Evolutionary conservation across 2,888 invertebrate species (phyloP).

Genomic region (Petrophora chlorosata): DNA sequence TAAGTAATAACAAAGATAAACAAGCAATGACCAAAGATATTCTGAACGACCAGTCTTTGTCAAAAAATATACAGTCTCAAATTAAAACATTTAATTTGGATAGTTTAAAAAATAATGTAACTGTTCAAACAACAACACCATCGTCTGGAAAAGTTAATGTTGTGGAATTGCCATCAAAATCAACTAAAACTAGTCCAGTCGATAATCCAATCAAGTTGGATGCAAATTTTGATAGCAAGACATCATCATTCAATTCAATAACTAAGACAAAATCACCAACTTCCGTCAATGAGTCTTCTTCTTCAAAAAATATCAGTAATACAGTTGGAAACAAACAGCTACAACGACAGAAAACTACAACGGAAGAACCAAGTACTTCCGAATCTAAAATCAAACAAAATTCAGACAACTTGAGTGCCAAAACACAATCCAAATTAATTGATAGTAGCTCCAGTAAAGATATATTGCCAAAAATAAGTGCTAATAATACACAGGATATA

Average conservation of each 20-base stretch:
- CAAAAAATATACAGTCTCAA: slow-evolving; percentile 22
- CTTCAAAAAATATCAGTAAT: slow-evolving; percentile 19
- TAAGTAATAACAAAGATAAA: slow-evolving; percentile 14
- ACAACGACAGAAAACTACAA: slow-evolving; percentile 53
- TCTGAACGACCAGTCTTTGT: slow-evolving; percentile 9
- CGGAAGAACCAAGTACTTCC: slow-evolving; percentile 38
- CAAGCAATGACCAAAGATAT: background rate
- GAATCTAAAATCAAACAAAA: slow-evolving; percentile 31
- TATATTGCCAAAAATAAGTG: slow-evolving; percentile 36
- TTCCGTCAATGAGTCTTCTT: slow-evolving; percentile 1
- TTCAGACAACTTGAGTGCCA: slow-evolving; percentile 23
- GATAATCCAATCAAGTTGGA: slow-evolving; percentile 7
- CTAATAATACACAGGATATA: slow-evolving; percentile 31
- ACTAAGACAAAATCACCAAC: slow-evolving; percentile 18
- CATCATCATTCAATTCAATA: background rate
- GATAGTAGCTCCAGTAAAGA: slow-evolving; percentile 28
- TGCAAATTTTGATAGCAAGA: background rate
- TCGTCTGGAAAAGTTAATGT: slow-evolving; percentile 10
- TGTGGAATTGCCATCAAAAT: slow-evolving; percentile 8
- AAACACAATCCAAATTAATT: slow-evolving; percentile 24
- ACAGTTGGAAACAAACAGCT: slow-evolving; percentile 46
- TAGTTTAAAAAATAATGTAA: slow-evolving; percentile 12
- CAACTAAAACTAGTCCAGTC: slow-evolving; percentile 7
- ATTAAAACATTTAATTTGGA: slow-evolving; percentile 14
- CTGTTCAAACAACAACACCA: slow-evolving; percentile 17